A percentile compares a stretch with the other conserved stretches of the same genome.
phyloP scores from a whole-genome alignment of 2,113 vertebrate species.

The Polyodon spathula region DNA sequence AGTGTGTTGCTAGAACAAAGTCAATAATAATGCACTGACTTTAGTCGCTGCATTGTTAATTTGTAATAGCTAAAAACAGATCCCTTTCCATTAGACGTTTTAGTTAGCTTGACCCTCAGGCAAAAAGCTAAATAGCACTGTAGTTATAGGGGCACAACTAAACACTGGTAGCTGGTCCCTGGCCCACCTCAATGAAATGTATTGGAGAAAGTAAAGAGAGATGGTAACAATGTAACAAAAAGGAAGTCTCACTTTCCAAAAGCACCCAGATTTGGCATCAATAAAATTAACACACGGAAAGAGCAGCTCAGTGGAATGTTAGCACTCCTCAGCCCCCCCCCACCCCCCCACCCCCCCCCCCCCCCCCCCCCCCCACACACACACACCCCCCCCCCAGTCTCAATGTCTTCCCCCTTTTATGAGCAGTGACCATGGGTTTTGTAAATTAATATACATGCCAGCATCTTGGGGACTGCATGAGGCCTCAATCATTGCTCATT shows the following conservation, averaged over 20 bases:
- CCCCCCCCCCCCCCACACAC: background rate
- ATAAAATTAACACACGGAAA: constrained; percentile 6
- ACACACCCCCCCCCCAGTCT: background rate
- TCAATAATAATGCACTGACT: too few species aligned
- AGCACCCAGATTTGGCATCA: constrained; percentile 4
- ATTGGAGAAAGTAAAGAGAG: background rate
- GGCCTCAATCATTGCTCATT: constrained; percentile 48
- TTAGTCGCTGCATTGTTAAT: too few species aligned
- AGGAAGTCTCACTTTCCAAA: constrained; percentile 6
- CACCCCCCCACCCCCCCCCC: background rate
- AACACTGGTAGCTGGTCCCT: background rate
- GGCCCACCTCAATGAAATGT: background rate
- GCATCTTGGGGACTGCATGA: constrained; percentile 43
- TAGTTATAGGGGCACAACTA: background rate
- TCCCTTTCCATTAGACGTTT: too few species aligned
- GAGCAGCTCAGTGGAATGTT: background rate
- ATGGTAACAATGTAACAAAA: background rate
- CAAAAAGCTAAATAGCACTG: too few species aligned
- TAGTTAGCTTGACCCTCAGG: too few species aligned
- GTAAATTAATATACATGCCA: constrained; percentile 56
- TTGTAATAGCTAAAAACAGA: too few species aligned
- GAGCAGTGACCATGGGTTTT: constrained; percentile 43
- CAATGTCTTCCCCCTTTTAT: constrained; percentile 36
- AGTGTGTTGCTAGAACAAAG: background rate
- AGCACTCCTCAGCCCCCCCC: background rate